These are phyloP conservation scores for Steatocranus sp. DNA, from an alignment of 2,797 vertebrate genomes.

Conservation along the genomic window DNA sequence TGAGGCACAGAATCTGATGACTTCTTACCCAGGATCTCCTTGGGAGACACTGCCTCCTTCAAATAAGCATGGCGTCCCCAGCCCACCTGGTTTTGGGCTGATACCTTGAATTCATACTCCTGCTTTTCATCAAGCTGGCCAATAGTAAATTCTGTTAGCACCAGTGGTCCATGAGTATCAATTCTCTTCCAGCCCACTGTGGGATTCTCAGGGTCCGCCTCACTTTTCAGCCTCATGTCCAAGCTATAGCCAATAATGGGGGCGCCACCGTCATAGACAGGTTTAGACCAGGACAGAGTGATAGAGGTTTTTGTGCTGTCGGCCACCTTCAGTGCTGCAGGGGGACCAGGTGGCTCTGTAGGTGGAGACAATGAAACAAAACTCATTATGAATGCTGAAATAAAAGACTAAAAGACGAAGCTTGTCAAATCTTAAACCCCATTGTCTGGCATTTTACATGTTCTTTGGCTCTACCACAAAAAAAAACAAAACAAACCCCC, in stretches of 20 bases:
- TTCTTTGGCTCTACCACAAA: neutral
- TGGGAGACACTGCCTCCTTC: constrained; percentile 91
- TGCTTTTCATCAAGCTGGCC: constrained; percentile 87
- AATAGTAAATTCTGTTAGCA: constrained; percentile 92
- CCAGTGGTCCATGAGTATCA: constrained; percentile 86
- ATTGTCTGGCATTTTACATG: neutral
- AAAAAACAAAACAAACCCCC: neutral
- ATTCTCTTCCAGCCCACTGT: constrained; percentile 94
- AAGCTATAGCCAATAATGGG: constrained; percentile 93
- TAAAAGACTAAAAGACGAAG: neutral
- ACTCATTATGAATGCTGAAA: neutral
- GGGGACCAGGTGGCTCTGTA: constrained; percentile 95
- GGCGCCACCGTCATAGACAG: constrained; percentile 94
- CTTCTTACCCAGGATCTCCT: constrained; percentile 89
- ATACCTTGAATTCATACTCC: constrained; percentile 95
- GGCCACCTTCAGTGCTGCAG: constrained; percentile 87
- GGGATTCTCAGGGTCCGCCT: constrained; percentile 78
- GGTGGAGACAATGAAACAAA: neutral
- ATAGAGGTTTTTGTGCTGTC: constrained; percentile 94
- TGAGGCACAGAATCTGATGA: neutral
- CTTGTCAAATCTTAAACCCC: neutral
- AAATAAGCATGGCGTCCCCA: constrained; percentile 92
- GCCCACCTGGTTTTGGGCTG: constrained; percentile 95
- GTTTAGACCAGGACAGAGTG: constrained; percentile 91
- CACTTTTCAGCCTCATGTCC: constrained; percentile 89